Conservation (phyloP, 2,888 invertebrate species). For the Cosmia pyralina region DNA sequence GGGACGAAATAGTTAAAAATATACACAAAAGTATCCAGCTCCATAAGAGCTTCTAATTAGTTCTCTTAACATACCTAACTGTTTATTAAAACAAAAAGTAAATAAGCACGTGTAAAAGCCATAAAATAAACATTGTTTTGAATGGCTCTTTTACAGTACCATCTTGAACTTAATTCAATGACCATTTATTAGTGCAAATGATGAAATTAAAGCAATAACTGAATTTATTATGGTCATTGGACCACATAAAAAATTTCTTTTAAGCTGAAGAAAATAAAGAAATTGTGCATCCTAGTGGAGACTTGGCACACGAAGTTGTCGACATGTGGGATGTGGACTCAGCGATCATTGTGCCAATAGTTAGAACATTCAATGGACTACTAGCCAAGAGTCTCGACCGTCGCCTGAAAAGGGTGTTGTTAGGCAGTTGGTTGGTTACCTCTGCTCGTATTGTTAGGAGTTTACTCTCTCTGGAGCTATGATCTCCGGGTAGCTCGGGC, state of each 20-base stretch:
- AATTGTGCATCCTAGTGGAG: neutral
- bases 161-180: neutral
- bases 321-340: neutral
- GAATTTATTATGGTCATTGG: neutral
- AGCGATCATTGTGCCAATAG: neutral
- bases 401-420: neutral
- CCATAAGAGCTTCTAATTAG: too few relatives aligned
- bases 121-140: slow-evolving; percentile 12
- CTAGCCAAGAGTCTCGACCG: neutral
- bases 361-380: neutral
- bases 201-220: neutral
- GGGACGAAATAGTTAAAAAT: neutral
- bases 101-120: slow-evolving; percentile 7
- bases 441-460: neutral
- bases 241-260: neutral
- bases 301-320: neutral
- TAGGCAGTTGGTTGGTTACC: neutral
- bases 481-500: neutral
- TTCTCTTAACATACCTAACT: slow-evolving; percentile 15
- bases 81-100: neutral
- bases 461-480: neutral
- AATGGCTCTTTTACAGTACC: neutral
- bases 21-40: neutral
- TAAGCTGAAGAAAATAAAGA: neutral
- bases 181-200: slow-evolving; percentile 18